phyloP scores from a whole-genome alignment of 2,888 invertebrate species.

The Furcula furcula region DNA sequence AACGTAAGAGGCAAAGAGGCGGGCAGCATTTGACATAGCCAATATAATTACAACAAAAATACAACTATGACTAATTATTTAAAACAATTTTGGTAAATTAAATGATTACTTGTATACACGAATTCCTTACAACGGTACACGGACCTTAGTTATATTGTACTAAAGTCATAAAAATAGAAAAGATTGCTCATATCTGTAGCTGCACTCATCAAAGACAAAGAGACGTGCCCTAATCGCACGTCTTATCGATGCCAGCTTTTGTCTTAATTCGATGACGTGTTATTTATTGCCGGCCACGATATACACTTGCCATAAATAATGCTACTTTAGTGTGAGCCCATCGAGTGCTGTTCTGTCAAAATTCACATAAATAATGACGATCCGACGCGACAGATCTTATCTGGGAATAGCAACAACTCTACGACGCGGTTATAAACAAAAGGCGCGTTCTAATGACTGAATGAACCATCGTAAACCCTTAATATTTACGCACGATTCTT shows the following conservation, averaged over 20 bases:
- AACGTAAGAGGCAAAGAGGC: too few relatives aligned
- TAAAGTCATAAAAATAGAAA: conserved; percentile 65
- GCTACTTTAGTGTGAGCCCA: conserved; percentile 60
- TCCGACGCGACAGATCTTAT: conserved; percentile 67
- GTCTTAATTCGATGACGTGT: conserved; percentile 75
- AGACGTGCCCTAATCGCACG: conserved; percentile 63
- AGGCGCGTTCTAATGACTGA: conserved; percentile 73
- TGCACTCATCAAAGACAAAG: conserved; percentile 66
- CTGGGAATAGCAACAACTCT: conserved; percentile 58
- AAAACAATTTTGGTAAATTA: too few relatives aligned
- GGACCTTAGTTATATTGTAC: conserved; percentile 49
- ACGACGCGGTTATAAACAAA: conserved; percentile 73
- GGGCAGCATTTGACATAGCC: too few relatives aligned
- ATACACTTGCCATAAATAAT: conserved; percentile 72
- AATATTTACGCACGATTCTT: conserved; percentile 76
- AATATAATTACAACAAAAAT: too few relatives aligned
- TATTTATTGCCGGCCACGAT: conserved; percentile 62
- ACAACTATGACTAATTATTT: too few relatives aligned
- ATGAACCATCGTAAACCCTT: conserved; percentile 75
- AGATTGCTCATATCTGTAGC: conserved; percentile 62
- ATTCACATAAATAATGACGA: conserved; percentile 78
- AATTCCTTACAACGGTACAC: conserved; percentile 21
- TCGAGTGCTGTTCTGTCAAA: conserved; percentile 66
- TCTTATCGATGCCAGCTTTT: conserved; percentile 71
- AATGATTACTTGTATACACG: too few relatives aligned